Evolutionary conservation across 2,797 vertebrate species (phyloP).

Genomic region (Accipiter badius): DNA sequence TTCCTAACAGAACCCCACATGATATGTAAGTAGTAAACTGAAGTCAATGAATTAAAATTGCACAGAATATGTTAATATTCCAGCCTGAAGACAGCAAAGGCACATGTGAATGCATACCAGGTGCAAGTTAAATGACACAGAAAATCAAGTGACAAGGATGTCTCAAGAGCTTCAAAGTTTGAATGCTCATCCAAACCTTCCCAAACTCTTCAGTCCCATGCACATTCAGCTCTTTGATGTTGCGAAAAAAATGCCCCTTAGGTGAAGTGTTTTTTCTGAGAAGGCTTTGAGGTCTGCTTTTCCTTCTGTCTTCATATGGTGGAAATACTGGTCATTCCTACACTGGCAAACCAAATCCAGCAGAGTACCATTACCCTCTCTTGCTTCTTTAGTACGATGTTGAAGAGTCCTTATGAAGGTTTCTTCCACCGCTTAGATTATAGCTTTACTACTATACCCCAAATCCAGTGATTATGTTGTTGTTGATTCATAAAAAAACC

Average conservation of each 20-base stretch:
- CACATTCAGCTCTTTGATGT: not conserved
- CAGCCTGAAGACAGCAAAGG: not conserved
- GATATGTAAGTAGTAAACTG: not conserved
- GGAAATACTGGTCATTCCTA: not conserved
- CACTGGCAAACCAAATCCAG: not conserved
- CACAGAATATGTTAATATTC: not conserved
- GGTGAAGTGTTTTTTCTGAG: not conserved
- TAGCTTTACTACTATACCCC: not conserved
- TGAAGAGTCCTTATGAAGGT: not conserved
- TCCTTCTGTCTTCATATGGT: not conserved
- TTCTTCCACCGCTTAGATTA: not conserved
- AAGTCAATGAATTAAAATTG: not conserved
- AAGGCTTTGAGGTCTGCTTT: not conserved
- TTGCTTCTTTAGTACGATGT: not conserved
- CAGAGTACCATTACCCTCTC: not conserved
- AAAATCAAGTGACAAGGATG: not conserved
- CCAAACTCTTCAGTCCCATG: not conserved
- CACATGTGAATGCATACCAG: not conserved
- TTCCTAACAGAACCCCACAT: not conserved
- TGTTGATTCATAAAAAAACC: not conserved
- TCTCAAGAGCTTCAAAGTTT: not conserved
- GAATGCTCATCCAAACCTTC: not conserved
- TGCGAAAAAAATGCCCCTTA: not conserved
- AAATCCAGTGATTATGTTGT: not conserved
- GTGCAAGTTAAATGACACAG: not conserved